Evolutionary conservation across 2,797 vertebrate species (phyloP), one percentile per base, ranked within the genome.

Genomic region (Tangara arthus): DNA sequence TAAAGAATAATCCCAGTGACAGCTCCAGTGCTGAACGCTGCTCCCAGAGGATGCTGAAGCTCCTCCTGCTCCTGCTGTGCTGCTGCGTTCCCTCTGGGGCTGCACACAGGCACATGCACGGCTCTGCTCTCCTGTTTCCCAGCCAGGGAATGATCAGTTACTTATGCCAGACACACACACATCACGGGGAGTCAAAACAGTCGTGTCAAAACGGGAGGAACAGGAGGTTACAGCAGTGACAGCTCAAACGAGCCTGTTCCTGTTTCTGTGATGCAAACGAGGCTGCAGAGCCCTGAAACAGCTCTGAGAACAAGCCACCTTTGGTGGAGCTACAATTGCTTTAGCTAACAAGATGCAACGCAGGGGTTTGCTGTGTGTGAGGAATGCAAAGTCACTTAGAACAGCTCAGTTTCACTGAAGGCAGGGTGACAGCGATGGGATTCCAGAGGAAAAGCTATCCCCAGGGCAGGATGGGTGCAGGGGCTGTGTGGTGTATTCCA

Each of bases 91-190:
- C 73, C 84, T 41, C 55, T 15, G 32, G 32, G 80, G 66, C 68
- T 15, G 49, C 69, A 24, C 3, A 2, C 46, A 28, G 0, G 1
- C 60, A 1, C 41, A 14, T 0, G 1, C 61, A 50, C 6, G 0
- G 64, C n/a, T 34, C 81, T 41, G 17, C 35, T 65, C 82, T 68
- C 46, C 53, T 5, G 0, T 4, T n/a, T 91, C 84, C 59, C 77
- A 35, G 10, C 24, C 59, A 46, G 76, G 61, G 39, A 87, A 35
- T 12, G 65, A 69, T 8, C 24, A 91, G 50, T 93, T 47, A 37
- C 85, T 90, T 70, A 72, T 44, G 82, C 47, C 82, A 94, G 82
- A 83, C 80, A 30, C 6, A 79, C 12, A 4, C 14, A 4, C 15
- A 87, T 37, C 69, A 47, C 1, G 1, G 63, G 6, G 73, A 96